Percentiles rank a stretch among this genome's conserved stretches.
phyloP scores from a whole-genome alignment of 2,888 invertebrate genomes.

The Drosophila emarginata region DNA sequence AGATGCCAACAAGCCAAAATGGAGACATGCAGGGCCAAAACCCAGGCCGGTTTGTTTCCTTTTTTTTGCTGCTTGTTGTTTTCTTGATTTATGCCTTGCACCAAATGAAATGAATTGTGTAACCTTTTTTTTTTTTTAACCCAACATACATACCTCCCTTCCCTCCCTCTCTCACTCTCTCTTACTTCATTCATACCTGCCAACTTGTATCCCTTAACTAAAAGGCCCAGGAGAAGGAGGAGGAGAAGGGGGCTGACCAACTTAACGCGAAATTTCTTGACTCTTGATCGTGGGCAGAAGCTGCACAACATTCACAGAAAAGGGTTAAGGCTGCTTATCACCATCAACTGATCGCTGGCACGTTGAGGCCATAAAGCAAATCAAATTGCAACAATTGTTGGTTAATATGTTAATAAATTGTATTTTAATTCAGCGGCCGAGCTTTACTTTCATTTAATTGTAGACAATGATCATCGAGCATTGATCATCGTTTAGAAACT shows the following conservation, averaged over 20 bases:
- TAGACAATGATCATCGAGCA: slow-evolving; percentile 45
- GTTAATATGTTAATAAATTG: slow-evolving; percentile 77
- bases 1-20: slow-evolving; percentile 33
- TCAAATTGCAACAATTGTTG: slow-evolving; percentile 78
- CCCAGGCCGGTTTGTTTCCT: slow-evolving; percentile 20
- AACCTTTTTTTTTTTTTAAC: slow-evolving; percentile 55
- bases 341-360: slow-evolving; percentile 64
- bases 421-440: slow-evolving; percentile 30
- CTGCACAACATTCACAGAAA: slow-evolving; percentile 28
- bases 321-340: slow-evolving; percentile 55
- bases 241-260: too few relatives aligned
- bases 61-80: slow-evolving; percentile 60
- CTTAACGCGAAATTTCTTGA: slow-evolving; percentile 75
- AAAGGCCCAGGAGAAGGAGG: too few relatives aligned
- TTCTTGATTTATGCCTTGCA: slow-evolving; percentile 75
- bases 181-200: neutral
- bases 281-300: slow-evolving; percentile 72
- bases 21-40: slow-evolving; percentile 9
- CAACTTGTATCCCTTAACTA: neutral
- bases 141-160: neutral
- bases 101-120: slow-evolving; percentile 78
- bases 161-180: slow-evolving; percentile 7
- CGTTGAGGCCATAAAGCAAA: slow-evolving; percentile 72
- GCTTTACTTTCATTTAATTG: slow-evolving; percentile 67
- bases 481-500: slow-evolving; percentile 53